These are phyloP conservation scores for Petrocephalus microphthalmus DNA, from an alignment of 2,113 vertebrate species.

Conservation along the genomic window DNA sequence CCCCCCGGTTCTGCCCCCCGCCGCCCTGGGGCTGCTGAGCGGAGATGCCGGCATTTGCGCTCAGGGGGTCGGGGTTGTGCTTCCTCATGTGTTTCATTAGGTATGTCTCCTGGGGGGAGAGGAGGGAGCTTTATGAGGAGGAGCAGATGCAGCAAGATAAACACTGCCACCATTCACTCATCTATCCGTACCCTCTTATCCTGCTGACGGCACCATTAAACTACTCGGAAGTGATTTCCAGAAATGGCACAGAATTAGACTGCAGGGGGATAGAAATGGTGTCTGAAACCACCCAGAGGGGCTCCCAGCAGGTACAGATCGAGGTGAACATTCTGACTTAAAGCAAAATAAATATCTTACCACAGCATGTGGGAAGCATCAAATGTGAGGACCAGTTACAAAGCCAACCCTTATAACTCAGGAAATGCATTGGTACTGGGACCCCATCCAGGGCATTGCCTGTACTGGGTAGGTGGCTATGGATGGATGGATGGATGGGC, in stretches of 20 bases:
- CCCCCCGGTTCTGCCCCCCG: conserved; percentile 57
- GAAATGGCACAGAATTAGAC: not conserved
- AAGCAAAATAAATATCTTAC: not conserved
- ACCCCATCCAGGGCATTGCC: not conserved
- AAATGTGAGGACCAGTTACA: not conserved
- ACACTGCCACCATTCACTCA: not conserved
- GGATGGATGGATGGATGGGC: not conserved
- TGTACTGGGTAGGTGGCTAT: not conserved
- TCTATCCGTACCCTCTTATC: not conserved
- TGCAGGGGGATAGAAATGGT: not conserved
- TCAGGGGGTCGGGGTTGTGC: conserved; percentile 78
- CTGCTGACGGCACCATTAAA: not conserved
- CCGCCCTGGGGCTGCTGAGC: conserved; percentile 52
- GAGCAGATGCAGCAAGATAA: not conserved
- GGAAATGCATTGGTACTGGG: not conserved
- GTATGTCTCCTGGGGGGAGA: conserved; percentile 80
- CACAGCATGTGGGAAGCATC: not conserved
- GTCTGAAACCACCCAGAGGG: too few species aligned
- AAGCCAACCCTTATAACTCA: too few species aligned
- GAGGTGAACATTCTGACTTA: not conserved
- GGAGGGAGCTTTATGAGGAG: too few species aligned
- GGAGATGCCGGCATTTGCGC: conserved; percentile 40
- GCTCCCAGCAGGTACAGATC: not conserved
- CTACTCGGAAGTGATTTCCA: not conserved
- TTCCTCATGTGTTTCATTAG: conserved; percentile 99